Percentiles rank a stretch among this genome's conserved stretches.
phyloP scores from a whole-genome alignment of 2,888 invertebrate species.

The Stenodema calcarata region DNA sequence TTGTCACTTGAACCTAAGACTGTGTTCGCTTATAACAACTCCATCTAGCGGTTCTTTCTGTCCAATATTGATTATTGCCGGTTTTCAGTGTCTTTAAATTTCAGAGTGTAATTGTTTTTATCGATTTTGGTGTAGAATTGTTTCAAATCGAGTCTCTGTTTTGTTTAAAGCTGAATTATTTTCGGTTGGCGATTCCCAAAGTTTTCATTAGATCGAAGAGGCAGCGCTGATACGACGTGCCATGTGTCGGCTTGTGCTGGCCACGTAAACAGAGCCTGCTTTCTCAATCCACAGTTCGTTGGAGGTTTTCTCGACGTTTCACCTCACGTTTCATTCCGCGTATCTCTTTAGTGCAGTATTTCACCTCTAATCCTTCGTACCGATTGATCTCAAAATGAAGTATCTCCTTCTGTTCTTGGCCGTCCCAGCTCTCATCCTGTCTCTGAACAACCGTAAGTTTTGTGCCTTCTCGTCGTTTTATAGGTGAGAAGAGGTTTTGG shows the following conservation, averaged over 20 bases:
- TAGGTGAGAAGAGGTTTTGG: neutral
- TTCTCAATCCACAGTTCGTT: neutral
- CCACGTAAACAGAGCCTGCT: slow-evolving; percentile 25
- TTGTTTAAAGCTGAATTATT: no score
- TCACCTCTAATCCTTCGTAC: neutral
- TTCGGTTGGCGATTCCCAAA: neutral
- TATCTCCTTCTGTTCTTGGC: slow-evolving; percentile 9
- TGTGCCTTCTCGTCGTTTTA: neutral
- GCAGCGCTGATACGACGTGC: slow-evolving; percentile 17
- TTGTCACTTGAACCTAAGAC: no score
- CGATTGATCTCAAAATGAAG: neutral
- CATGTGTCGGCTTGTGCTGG: neutral
- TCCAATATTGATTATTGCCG: no score
- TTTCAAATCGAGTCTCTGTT: no score
- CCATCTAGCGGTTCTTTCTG: no score
- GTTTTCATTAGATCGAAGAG: neutral
- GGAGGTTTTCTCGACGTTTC: neutral
- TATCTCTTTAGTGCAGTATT: neutral
- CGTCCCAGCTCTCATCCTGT: slow-evolving; percentile 12
- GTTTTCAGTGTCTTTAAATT: no score
- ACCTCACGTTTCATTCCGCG: neutral
- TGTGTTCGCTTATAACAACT: no score
- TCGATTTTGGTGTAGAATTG: no score
- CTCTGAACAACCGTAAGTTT: slow-evolving; percentile 15
- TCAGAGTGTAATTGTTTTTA: no score